phyloP scores from a whole-genome alignment of 64 coral and sea anemone species.

The Orbicella faveolata region DNA sequence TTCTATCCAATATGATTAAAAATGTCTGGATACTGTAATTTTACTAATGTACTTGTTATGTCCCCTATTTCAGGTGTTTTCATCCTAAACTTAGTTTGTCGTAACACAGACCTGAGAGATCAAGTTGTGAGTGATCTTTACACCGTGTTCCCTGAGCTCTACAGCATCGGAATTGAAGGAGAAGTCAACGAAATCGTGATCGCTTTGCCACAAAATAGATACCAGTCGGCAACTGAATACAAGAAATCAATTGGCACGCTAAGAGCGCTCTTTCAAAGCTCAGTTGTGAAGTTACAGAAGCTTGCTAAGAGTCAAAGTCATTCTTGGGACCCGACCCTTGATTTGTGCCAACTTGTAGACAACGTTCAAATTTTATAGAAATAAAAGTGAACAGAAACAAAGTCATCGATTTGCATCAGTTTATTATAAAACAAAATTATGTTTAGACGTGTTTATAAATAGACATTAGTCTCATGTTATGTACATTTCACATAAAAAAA shows the following conservation, averaged over 20 bases:
- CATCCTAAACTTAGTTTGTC: conserved; percentile 82
- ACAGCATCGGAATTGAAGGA: conserved; percentile 58
- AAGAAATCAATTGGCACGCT: neutral
- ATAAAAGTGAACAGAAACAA: neutral
- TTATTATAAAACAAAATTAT: too few species aligned
- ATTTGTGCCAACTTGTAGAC: conserved; percentile 29
- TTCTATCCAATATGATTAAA: too few species aligned
- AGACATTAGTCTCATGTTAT: too few species aligned
- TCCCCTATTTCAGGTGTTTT: conserved; percentile 65
- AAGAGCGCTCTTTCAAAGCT: conserved; percentile 28
- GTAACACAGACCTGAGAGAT: conserved; percentile 3
- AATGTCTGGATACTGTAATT: too few species aligned
- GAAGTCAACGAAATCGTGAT: conserved; percentile 74
- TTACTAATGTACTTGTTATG: too few species aligned
- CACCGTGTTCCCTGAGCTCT: conserved; percentile 62
- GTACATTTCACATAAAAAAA: too few species aligned
- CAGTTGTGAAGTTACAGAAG: conserved; percentile 36
- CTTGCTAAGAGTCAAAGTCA: conserved; percentile 32
- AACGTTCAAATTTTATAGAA: conserved; percentile 12
- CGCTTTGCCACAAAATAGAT: conserved; percentile 37
- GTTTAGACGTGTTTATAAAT: too few species aligned
- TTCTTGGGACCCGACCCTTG: conserved; percentile 39
- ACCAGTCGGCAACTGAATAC: neutral
- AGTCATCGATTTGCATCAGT: too few species aligned
- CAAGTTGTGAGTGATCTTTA: conserved; percentile 51